These are phyloP conservation scores for Eustalomyia histrio DNA, from an alignment of 2,888 invertebrate species.

Conservation along the genomic window DNA sequence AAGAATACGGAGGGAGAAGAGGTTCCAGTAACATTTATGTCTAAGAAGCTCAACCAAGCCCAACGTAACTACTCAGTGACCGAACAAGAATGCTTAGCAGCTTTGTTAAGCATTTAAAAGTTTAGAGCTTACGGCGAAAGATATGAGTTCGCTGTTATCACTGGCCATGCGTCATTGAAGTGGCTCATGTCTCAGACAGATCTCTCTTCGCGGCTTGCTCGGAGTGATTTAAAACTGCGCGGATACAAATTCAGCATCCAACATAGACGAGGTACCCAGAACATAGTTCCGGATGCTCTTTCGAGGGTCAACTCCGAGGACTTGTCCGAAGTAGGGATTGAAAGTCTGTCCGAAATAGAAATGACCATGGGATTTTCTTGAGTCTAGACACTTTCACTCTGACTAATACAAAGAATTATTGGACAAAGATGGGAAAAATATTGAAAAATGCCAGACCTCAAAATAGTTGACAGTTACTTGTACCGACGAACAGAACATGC, in stretches of 20 bases:
- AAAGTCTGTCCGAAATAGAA: not conserved
- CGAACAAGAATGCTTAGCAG: too few relatives aligned
- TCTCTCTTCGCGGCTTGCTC: conserved; percentile 27
- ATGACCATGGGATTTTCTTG: not conserved
- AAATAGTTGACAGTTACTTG: not conserved
- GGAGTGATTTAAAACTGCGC: conserved; percentile 42
- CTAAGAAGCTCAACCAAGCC: too few relatives aligned
- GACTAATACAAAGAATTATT: conserved; percentile 15
- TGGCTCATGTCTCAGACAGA: too few relatives aligned
- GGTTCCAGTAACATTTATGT: too few relatives aligned
- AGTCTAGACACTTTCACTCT: conserved; percentile 14
- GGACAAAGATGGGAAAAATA: not conserved
- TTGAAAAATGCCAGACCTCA: conserved; percentile 12
- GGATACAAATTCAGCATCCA: too few relatives aligned
- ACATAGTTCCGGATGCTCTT: conserved; percentile 40
- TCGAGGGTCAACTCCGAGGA: conserved; percentile 28
- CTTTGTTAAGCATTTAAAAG: too few relatives aligned
- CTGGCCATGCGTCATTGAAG: too few relatives aligned
- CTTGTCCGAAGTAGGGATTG: conserved; percentile 3
- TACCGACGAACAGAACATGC: conserved; percentile 8
- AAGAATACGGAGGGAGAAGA: too few relatives aligned
- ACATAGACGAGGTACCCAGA: too few relatives aligned
- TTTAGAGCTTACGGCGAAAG: too few relatives aligned
- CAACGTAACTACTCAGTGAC: not conserved
- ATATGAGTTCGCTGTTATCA: too few relatives aligned